Conservation (phyloP, 2,888 invertebrate species). For the Xestia sexstrigata region DNA sequence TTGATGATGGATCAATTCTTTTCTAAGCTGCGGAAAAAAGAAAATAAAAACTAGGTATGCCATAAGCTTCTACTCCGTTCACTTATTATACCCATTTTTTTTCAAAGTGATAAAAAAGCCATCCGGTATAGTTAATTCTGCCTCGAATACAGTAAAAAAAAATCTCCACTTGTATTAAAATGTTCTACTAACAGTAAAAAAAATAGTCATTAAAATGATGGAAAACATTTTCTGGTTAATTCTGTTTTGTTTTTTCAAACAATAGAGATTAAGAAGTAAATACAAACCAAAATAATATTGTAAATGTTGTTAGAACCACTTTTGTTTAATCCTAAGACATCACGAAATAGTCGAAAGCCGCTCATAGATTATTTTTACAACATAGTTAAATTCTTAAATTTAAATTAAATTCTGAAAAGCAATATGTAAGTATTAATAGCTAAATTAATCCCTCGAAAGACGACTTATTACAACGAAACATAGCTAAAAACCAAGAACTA, state of each 20-base stretch:
- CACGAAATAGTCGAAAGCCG: background rate
- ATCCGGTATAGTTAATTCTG: too few relatives aligned
- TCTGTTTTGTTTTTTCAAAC: background rate
- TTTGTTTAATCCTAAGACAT: background rate
- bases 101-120: too few relatives aligned
- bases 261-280: background rate
- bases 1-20: too few relatives aligned
- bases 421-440: conserved; percentile 3
- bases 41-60: too few relatives aligned
- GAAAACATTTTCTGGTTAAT: background rate
- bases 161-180: background rate
- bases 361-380: background rate
- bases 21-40: too few relatives aligned
- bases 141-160: too few relatives aligned
- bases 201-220: background rate
- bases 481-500: conserved; percentile 29
- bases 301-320: background rate
- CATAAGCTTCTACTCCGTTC: too few relatives aligned
- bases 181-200: background rate
- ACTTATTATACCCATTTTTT: too few relatives aligned
- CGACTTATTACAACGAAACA: conserved; percentile 13
- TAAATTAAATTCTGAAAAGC: background rate
- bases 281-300: background rate
- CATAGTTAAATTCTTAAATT: too few relatives aligned
- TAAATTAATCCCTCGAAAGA: conserved; percentile 16